Evolutionary conservation across 2,888 invertebrate species (phyloP).

Genomic region (Zygogramma bicolorata): DNA sequence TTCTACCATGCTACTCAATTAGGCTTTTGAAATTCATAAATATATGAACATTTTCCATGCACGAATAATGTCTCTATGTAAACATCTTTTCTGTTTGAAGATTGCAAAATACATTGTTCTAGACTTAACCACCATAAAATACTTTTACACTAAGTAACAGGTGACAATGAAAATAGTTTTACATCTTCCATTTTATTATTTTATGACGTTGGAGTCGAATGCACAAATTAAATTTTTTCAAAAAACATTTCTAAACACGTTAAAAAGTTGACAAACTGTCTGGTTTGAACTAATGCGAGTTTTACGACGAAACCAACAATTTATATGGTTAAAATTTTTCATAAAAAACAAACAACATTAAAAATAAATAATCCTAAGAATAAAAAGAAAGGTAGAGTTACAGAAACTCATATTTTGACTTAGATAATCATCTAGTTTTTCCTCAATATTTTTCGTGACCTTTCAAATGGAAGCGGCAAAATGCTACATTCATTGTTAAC

Average conservation of each 20-base stretch:
- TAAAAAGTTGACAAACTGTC: too few relatives aligned
- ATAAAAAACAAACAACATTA: too few relatives aligned
- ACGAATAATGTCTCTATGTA: conserved; percentile 33
- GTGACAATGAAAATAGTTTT: background rate
- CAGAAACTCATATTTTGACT: too few relatives aligned
- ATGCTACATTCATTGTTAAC: conserved; percentile 23
- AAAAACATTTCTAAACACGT: too few relatives aligned
- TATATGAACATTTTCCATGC: conserved; percentile 45
- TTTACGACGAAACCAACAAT: too few relatives aligned
- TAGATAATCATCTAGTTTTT: too few relatives aligned
- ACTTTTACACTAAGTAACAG: background rate
- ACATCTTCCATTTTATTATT: background rate
- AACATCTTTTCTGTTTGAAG: conserved; percentile 28
- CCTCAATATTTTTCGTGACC: background rate
- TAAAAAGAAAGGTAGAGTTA: too few relatives aligned
- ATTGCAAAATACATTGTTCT: conserved; percentile 45
- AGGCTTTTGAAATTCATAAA: conserved; percentile 57
- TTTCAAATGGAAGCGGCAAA: conserved; percentile 25
- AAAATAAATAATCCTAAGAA: too few relatives aligned
- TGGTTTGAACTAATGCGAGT: too few relatives aligned
- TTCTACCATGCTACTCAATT: conserved; percentile 66
- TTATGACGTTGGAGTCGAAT: background rate
- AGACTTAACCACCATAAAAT: conserved; percentile 43
- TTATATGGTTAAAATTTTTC: too few relatives aligned
- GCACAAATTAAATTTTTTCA: background rate